A percentile compares a stretch with the other conserved stretches of the same genome.
These are phyloP conservation scores for Listronotus bonariensis DNA, from an alignment of 1,140 invertebrate species.

Conservation along the genomic window DNA sequence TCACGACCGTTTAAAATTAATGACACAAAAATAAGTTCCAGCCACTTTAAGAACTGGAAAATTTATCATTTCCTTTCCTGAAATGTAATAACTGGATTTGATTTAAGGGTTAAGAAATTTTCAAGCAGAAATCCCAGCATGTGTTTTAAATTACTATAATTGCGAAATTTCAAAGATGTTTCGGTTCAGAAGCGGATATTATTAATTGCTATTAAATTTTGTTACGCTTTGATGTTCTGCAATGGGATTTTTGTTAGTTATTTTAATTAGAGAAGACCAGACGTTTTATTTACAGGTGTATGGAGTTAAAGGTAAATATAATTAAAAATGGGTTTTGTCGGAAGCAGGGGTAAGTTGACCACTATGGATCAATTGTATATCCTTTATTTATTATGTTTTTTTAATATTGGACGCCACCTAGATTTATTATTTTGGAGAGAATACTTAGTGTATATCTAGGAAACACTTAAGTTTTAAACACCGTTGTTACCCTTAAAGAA, in stretches of 20 bases:
- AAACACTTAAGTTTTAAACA: no score
- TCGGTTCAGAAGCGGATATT: constrained; percentile 11
- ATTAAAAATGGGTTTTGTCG: no score
- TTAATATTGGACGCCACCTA: no score
- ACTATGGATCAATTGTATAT: no score
- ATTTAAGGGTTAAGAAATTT: constrained; percentile 3
- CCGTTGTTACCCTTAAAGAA: no score
- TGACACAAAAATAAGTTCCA: not conserved
- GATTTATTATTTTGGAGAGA: no score
- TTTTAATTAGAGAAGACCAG: not conserved
- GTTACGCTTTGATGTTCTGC: constrained; percentile 5
- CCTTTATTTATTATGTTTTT: no score
- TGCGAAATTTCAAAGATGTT: constrained; percentile 8
- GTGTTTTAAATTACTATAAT: constrained; percentile 22
- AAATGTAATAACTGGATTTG: not conserved
- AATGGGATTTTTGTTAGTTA: not conserved
- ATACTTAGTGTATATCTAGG: no score
- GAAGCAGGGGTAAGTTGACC: no score
- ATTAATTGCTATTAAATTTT: constrained; percentile 12
- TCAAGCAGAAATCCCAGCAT: constrained; percentile 17
- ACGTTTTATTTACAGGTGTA: not conserved
- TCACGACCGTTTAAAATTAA: no score
- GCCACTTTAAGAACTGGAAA: not conserved
- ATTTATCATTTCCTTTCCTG: constrained; percentile 6
- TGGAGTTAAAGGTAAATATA: no score